Evolutionary conservation across 2,888 invertebrate species (phyloP).

Genomic region (Lamellibrachia columna): DNA sequence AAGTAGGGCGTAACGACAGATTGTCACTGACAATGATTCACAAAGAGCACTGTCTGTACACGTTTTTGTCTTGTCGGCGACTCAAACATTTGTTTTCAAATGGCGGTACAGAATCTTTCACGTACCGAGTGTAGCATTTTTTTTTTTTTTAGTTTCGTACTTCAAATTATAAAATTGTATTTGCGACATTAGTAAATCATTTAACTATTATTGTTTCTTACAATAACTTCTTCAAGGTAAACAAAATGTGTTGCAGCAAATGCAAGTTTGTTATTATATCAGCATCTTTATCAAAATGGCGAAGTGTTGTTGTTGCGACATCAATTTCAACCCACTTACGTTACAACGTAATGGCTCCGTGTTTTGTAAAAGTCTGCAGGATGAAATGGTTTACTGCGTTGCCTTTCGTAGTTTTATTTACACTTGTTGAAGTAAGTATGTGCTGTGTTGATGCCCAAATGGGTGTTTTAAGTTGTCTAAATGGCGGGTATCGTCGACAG

Average conservation of each 20-base stretch:
- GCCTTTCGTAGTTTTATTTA: not conserved
- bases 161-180: not conserved
- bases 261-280: not conserved
- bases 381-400: slow-evolving; percentile 3
- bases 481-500: not conserved
- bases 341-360: not conserved
- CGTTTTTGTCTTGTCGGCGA: not conserved
- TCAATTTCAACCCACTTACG: not conserved
- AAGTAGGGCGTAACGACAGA: not conserved
- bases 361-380: not conserved
- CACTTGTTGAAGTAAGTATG: not conserved
- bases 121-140: not conserved
- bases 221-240: not conserved
- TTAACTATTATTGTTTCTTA: not conserved
- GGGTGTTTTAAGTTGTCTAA: not conserved
- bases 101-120: not conserved
- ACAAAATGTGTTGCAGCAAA: not conserved
- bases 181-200: not conserved
- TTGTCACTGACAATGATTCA: not conserved
- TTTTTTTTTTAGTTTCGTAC: not conserved
- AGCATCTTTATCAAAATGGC: no score
- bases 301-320: not conserved
- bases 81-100: not conserved
- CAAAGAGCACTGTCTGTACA: not conserved
- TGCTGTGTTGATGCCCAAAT: not conserved